These are phyloP conservation scores for Brachyalestes nurse DNA, from an alignment of 2,797 vertebrate genomes.

Conservation along the genomic window DNA sequence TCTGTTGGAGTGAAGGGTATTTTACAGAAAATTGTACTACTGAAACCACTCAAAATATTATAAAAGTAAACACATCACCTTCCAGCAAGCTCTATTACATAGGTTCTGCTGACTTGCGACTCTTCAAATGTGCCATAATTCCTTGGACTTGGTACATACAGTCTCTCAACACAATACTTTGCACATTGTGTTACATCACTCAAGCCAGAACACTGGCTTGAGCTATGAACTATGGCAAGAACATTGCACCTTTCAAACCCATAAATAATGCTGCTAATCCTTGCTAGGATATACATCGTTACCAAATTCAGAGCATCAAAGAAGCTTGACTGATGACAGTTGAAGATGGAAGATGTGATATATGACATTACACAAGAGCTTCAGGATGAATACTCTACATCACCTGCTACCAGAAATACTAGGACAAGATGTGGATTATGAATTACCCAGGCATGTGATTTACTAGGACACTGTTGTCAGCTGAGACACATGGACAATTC, in stretches of 20 bases:
- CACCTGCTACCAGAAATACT: conserved; percentile 1
- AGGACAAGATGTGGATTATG: not conserved
- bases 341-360: not conserved
- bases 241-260: conserved; percentile 3
- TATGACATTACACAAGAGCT: conserved; percentile 2
- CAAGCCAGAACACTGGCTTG: too few relatives aligned
- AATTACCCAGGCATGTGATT: not conserved
- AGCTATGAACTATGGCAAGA: not conserved
- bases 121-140: conserved; percentile 22
- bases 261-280: not conserved
- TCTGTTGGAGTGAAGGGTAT: not conserved
- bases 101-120: conserved; percentile 44
- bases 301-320: not conserved
- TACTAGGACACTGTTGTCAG: not conserved
- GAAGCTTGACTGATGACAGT: not conserved
- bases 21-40: too few relatives aligned
- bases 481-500: not conserved
- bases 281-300: not conserved
- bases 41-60: not conserved
- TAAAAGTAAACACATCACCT: conserved; percentile 2
- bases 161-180: conserved; percentile 8
- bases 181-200: not conserved
- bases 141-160: not conserved
- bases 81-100: conserved; percentile 19
- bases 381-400: not conserved